Evolutionary conservation across 2,797 vertebrate species (phyloP).

Genomic region (Margarornis squamiger): DNA sequence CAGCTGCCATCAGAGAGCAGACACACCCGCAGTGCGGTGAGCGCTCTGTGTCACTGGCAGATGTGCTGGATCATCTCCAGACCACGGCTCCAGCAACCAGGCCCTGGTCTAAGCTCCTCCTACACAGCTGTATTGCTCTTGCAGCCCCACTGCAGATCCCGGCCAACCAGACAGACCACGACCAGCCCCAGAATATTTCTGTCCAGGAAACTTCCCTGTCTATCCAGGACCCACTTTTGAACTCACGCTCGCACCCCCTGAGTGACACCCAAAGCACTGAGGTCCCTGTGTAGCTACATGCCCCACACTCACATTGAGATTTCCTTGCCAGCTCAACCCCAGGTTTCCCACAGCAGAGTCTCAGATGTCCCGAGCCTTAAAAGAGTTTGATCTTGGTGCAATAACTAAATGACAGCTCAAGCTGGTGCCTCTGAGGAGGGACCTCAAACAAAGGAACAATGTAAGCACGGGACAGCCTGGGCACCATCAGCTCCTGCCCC

Average conservation of each 20-base stretch:
- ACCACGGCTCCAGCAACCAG: rapidly evolving
- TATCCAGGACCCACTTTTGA: rapidly evolving
- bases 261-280: neutral
- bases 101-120: neutral
- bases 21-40: neutral
- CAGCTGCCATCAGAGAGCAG: neutral
- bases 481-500: neutral
- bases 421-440: neutral
- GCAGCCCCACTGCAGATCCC: neutral
- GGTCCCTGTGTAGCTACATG: neutral
- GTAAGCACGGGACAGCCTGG: neutral
- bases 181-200: neutral
- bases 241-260: rapidly evolving
- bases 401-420: neutral
- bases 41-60: rapidly evolving
- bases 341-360: neutral
- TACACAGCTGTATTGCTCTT: neutral
- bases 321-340: neutral
- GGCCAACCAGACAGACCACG: rapidly evolving
- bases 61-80: rapidly evolving
- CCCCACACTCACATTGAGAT: neutral
- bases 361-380: neutral
- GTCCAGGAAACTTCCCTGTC: neutral
- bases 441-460: neutral
- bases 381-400: neutral